Conservation (phyloP, 1,140 invertebrate species). For the Cyclargus thomasi region DNA sequence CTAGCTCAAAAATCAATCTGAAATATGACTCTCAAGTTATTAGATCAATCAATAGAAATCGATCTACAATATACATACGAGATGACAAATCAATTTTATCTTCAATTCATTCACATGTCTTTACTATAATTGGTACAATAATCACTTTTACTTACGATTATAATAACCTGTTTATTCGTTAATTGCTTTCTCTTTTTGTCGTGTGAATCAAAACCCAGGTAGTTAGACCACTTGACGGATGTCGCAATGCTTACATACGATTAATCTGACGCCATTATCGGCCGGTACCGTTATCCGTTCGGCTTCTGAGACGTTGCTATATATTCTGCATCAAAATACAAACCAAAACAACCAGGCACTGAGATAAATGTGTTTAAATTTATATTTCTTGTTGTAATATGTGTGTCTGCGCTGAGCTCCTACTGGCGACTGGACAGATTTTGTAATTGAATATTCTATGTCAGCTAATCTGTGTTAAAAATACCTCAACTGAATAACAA, state of each 20-base stretch:
- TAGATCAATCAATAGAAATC: neutral
- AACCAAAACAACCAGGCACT: too few species aligned
- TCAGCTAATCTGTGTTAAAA: too few species aligned
- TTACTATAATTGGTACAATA: neutral
- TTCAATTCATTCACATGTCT: neutral
- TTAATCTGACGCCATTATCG: neutral
- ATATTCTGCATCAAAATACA: too few species aligned
- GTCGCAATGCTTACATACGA: neutral
- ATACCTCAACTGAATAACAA: too few species aligned
- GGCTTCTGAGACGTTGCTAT: too few species aligned
- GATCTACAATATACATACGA: neutral
- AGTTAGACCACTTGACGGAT: neutral
- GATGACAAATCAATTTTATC: neutral
- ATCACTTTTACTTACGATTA: neutral
- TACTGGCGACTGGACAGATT: too few species aligned
- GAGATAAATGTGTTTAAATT: too few species aligned
- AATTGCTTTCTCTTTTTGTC: neutral
- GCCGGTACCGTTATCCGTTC: neutral
- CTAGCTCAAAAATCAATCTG: too few species aligned
- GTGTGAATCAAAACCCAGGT: neutral
- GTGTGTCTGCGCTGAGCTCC: too few species aligned
- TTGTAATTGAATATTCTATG: too few species aligned
- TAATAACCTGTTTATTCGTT: neutral
- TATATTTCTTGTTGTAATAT: too few species aligned
- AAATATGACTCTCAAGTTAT: neutral